Evolutionary conservation across 1,140 invertebrate genomes (phyloP).

Genomic region (Megalonaias nervosa): DNA sequence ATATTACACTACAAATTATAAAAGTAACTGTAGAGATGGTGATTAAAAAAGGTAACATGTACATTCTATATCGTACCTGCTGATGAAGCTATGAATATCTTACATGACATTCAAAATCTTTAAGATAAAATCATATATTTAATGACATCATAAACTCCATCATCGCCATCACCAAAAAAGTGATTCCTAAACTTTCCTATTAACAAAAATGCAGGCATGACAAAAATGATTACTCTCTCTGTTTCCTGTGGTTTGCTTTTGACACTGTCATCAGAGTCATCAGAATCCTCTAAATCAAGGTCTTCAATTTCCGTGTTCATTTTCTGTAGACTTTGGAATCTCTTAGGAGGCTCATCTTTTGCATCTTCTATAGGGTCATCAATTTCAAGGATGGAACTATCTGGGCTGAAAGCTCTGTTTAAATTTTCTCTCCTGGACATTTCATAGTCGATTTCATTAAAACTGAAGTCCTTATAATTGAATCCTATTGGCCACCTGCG

Average conservation of each 20-base stretch:
- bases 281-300: not conserved
- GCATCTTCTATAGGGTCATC: conserved; percentile 43
- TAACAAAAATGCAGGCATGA: conserved; percentile 19
- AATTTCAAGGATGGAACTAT: conserved; percentile 32
- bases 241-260: conserved; percentile 17
- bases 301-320: not conserved
- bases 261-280: not conserved
- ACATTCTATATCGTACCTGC: not conserved
- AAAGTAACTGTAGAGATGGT: not conserved
- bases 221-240: conserved; percentile 13
- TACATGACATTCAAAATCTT: not conserved
- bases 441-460: conserved; percentile 62
- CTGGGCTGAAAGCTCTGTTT: conserved; percentile 5
- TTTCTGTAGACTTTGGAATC: not conserved
- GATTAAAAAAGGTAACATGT: not conserved
- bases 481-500: conserved; percentile 56
- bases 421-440: conserved; percentile 38
- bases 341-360: conserved; percentile 10
- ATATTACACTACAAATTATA: not conserved
- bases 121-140: conserved; percentile 30
- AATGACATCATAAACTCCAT: conserved; percentile 37
- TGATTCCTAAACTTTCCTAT: conserved; percentile 11
- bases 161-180: conserved; percentile 32
- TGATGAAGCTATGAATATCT: not conserved
- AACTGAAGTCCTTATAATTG: conserved; percentile 59